Conservation (phyloP, 23 tunicate species). For the Pegea sp. region DNA sequence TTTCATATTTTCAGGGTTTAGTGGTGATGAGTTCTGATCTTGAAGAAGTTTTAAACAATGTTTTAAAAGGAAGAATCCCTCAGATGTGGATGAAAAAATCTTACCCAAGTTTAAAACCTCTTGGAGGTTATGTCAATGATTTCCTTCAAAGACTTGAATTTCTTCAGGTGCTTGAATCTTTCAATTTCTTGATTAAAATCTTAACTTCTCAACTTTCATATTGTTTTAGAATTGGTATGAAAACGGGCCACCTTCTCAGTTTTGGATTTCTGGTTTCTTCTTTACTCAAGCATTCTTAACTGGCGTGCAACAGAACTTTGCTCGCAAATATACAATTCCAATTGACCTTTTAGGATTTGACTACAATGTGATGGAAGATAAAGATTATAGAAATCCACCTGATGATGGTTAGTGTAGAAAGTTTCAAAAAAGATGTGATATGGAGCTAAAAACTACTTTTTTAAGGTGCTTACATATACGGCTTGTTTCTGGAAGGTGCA, state of each 20-base stretch:
- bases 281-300: slow-evolving; percentile 99
- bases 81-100: slow-evolving; percentile 97
- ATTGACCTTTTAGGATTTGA: slow-evolving; percentile 85
- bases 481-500: slow-evolving; percentile 86
- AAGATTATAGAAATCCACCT: slow-evolving; percentile 83
- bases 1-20: slow-evolving; percentile 33
- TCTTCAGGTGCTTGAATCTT: slow-evolving; percentile 27
- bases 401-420: slow-evolving; percentile 53
- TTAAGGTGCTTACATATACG: slow-evolving; percentile 81
- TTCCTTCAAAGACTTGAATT: slow-evolving; percentile 81
- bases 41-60: slow-evolving; percentile 77
- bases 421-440: neutral
- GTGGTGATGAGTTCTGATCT: slow-evolving; percentile 92
- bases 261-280: slow-evolving; percentile 97
- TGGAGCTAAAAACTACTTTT: neutral
- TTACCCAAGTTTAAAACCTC: slow-evolving; percentile 90
- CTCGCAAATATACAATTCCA: slow-evolving; percentile 89
- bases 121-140: slow-evolving; percentile 93
- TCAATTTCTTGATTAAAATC: neutral
- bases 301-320: slow-evolving; percentile 95
- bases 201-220: neutral
- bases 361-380: slow-evolving; percentile 80
- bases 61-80: slow-evolving; percentile 85
- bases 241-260: slow-evolving; percentile 90
- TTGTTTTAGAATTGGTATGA: slow-evolving; percentile 65